These are phyloP conservation scores for Gephyroberyx darwinii DNA, from an alignment of 2,797 vertebrate genomes.

Conservation along the genomic window DNA sequence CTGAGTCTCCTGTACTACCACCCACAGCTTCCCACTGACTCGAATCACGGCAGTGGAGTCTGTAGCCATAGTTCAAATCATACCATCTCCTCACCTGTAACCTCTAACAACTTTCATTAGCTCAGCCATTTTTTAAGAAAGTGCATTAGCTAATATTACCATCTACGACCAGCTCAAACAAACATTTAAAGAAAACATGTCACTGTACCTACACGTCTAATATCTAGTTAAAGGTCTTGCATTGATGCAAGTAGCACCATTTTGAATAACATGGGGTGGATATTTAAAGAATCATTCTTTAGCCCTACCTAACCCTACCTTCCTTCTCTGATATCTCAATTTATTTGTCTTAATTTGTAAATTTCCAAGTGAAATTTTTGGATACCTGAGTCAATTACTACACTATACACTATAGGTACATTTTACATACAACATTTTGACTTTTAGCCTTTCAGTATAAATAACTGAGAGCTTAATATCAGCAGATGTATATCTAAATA, in stretches of 20 bases:
- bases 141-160: conserved; percentile 13
- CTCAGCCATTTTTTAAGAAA: conserved; percentile 24
- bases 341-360: conserved; percentile 25
- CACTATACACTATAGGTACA: neutral
- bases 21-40: too few relatives aligned
- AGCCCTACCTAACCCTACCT: too few relatives aligned
- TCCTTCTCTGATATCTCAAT: neutral
- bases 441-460: neutral
- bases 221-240: conserved; percentile 28
- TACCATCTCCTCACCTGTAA: too few relatives aligned
- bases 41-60: too few relatives aligned
- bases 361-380: neutral
- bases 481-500: neutral
- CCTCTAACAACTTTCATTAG: conserved; percentile 28
- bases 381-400: neutral
- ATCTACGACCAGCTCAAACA: conserved; percentile 17
- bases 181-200: neutral
- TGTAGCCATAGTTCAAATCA: too few relatives aligned
- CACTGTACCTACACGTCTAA: neutral
- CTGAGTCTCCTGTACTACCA: neutral
- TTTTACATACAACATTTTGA: neutral
- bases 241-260: conserved; percentile 66
- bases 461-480: neutral
- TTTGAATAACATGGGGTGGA: conserved; percentile 39
- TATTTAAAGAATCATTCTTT: conserved; percentile 22